Percentiles rank a stretch among this genome's conserved stretches.
Conservation (phyloP, 1,140 invertebrate species). For the Dendroctonus valens region DNA sequence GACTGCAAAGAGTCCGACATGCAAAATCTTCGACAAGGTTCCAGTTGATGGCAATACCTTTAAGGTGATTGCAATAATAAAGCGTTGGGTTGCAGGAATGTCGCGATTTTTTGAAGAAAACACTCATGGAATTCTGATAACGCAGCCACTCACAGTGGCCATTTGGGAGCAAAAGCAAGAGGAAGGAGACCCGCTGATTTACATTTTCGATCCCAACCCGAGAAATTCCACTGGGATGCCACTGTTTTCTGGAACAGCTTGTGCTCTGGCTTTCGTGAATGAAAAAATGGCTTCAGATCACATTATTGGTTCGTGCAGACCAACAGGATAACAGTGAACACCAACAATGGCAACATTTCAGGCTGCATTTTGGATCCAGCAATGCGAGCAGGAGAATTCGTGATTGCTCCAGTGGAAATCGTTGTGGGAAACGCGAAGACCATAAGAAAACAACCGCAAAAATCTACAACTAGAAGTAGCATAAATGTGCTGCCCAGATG, state of each 20-base stretch:
- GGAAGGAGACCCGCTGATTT: slow-evolving; percentile 43
- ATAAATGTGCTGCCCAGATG: slow-evolving; percentile 23
- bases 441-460: slow-evolving; percentile 18
- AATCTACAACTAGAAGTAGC: slow-evolving; percentile 20
- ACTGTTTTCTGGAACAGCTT: slow-evolving; percentile 39
- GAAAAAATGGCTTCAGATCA: slow-evolving; percentile 43
- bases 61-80: too few species aligned
- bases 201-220: slow-evolving; percentile 56
- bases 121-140: slow-evolving; percentile 53
- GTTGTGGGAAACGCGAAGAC: slow-evolving; percentile 39
- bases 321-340: neutral
- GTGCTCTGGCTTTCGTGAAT: slow-evolving; percentile 38
- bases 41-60: neutral
- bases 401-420: slow-evolving; percentile 44
- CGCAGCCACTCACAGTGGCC: slow-evolving; percentile 49
- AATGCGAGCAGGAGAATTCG: slow-evolving; percentile 35
- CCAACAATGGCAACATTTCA: neutral
- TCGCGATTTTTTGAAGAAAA: slow-evolving; percentile 54
- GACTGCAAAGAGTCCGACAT: slow-evolving; percentile 49
- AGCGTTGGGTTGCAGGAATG: slow-evolving; percentile 33
- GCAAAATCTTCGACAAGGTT: slow-evolving; percentile 46
- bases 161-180: slow-evolving; percentile 52
- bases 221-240: slow-evolving; percentile 53
- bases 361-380: slow-evolving; percentile 35
- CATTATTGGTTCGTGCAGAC: slow-evolving; percentile 31